These are phyloP conservation scores for Clunio marinus DNA, from an alignment of 2,888 invertebrate genomes.

Conservation along the genomic window DNA sequence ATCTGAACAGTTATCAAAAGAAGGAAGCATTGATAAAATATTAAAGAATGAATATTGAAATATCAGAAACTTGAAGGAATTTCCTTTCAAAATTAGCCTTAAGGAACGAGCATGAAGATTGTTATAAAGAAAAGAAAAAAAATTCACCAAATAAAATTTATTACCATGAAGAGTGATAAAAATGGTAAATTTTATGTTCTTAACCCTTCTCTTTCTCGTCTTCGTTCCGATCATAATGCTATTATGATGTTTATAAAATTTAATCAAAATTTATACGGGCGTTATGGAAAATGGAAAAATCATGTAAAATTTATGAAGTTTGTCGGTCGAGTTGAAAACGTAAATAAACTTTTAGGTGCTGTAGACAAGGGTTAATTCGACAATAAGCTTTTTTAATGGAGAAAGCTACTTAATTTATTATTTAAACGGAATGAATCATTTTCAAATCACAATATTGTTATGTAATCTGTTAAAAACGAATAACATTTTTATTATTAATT, in stretches of 20 bases:
- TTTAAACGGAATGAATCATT: neutral
- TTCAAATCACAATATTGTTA: neutral
- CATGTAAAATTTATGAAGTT: slow-evolving; percentile 35
- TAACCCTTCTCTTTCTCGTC: slow-evolving; percentile 4
- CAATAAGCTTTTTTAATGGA: slow-evolving; percentile 3
- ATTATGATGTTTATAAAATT: slow-evolving; percentile 36
- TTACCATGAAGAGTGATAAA: slow-evolving; percentile 19
- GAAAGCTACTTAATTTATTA: slow-evolving; percentile 1
- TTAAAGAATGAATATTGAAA: no score
- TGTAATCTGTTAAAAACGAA: no score
- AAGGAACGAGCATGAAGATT: no score
- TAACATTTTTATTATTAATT: no score
- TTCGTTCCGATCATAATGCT: slow-evolving; percentile 29
- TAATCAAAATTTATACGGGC: slow-evolving; percentile 36
- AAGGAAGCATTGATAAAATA: no score
- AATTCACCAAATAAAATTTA: slow-evolving; percentile 28
- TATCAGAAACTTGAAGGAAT: no score
- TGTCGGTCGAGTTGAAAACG: neutral
- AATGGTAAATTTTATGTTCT: slow-evolving; percentile 9
- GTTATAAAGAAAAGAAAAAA: no score
- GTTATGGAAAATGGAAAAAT: slow-evolving; percentile 25
- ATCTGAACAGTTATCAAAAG: no score
- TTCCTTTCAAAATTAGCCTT: no score
- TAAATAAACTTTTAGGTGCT: neutral
- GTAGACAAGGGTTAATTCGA: slow-evolving; percentile 1